A percentile compares a stretch with the other conserved stretches of the same genome.
phyloP scores from a whole-genome alignment of 2,797 vertebrate genomes.

The Gymnothorax reevesii region DNA sequence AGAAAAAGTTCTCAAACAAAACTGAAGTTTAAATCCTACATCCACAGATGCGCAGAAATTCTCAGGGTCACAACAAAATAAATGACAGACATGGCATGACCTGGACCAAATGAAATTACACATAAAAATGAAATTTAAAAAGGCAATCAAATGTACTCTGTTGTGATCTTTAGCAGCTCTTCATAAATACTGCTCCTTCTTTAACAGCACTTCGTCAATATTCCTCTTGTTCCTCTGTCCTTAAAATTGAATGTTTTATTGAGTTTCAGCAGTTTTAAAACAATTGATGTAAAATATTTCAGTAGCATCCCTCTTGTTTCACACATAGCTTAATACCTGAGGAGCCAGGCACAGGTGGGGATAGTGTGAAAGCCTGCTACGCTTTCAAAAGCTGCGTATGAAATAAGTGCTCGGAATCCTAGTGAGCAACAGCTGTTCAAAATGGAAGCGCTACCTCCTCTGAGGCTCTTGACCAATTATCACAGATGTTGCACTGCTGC shows the following conservation, averaged over 20 bases:
- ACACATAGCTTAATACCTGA: slow-evolving; percentile 48
- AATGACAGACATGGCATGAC: slow-evolving; percentile 66
- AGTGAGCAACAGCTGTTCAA: slow-evolving; percentile 70
- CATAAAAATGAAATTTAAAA: slow-evolving; percentile 37
- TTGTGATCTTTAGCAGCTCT: slow-evolving; percentile 53
- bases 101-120: slow-evolving; percentile 54
- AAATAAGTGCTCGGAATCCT: slow-evolving; percentile 36
- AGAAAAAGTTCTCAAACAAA: slow-evolving; percentile 79
- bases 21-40: slow-evolving; percentile 93
- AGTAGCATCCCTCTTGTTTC: slow-evolving; percentile 13
- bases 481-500: background rate
- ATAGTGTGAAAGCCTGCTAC: slow-evolving; percentile 41
- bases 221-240: slow-evolving; percentile 49
- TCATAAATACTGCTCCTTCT: slow-evolving; percentile 17
- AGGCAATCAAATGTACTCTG: slow-evolving; percentile 63
- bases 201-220: slow-evolving; percentile 56
- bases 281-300: slow-evolving; percentile 56
- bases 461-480: too few relatives aligned
- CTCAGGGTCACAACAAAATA: slow-evolving; percentile 65
- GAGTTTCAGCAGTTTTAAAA: slow-evolving; percentile 45
- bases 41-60: slow-evolving; percentile 95
- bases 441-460: slow-evolving; percentile 32
- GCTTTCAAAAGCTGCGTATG: slow-evolving; percentile 44
- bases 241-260: slow-evolving; percentile 44
- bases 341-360: slow-evolving; percentile 53